These are phyloP conservation scores for Nestor notabilis DNA, from an alignment of 2,113 vertebrate genomes.

Conservation along the genomic window DNA sequence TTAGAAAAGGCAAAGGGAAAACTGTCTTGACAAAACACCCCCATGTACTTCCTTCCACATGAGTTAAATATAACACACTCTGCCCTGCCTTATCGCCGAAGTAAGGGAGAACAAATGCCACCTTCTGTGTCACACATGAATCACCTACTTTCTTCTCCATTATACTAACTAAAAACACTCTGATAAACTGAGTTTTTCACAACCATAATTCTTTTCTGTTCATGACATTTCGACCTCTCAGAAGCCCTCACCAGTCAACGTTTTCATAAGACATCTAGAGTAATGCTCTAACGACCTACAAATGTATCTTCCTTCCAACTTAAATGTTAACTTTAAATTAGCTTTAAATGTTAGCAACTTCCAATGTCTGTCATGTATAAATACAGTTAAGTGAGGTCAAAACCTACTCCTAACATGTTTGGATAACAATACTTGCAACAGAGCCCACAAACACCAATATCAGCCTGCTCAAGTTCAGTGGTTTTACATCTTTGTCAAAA, in stretches of 20 bases:
- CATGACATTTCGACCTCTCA: not conserved
- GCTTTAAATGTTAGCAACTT: not conserved
- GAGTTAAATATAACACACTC: not conserved
- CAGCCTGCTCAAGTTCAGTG: not conserved
- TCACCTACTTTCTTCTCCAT: slow-evolving; percentile 7
- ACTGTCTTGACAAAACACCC: not conserved
- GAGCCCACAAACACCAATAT: not conserved
- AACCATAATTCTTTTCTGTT: not conserved
- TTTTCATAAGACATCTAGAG: not conserved
- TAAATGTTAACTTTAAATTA: not conserved
- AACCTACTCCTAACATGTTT: not conserved
- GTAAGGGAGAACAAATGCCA: slow-evolving; percentile 34
- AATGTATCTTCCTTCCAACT: not conserved
- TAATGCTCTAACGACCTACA: not conserved
- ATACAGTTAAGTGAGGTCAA: not conserved
- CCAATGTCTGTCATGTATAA: not conserved
- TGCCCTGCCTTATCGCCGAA: not conserved
- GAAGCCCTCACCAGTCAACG: not conserved
- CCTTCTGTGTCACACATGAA: not conserved
- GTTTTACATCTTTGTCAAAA: not conserved
- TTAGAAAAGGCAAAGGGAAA: not conserved
- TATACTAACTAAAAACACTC: not conserved
- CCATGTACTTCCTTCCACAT: not conserved
- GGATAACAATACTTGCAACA: not conserved
- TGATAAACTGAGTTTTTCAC: not conserved